Evolutionary conservation across 2,797 vertebrate species (phyloP).

Genomic region (Morelia viridis): DNA sequence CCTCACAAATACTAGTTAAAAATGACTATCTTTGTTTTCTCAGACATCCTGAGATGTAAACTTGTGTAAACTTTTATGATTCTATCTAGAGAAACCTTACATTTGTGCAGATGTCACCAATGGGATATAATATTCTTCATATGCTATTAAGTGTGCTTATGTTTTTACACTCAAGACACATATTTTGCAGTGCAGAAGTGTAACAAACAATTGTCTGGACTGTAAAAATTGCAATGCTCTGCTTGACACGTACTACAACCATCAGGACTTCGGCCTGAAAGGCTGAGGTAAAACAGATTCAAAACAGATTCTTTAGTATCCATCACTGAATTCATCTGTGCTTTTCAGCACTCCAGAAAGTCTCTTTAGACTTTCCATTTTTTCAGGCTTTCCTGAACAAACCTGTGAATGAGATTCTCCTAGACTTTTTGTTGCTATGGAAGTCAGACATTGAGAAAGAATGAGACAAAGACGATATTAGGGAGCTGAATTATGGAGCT

Average conservation of each 20-base stretch:
- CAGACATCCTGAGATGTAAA: neutral
- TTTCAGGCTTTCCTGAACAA: neutral
- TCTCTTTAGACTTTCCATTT: neutral
- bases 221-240: neutral
- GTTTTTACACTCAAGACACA: neutral
- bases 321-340: neutral
- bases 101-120: neutral
- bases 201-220: too few relatives aligned
- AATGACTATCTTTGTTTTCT: neutral
- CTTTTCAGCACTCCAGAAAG: neutral
- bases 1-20: constrained; percentile 8
- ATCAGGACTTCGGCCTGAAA: neutral
- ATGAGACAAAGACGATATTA: neutral
- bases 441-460: neutral
- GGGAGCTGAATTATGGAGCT: neutral
- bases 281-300: neutral
- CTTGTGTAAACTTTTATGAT: neutral
- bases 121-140: neutral
- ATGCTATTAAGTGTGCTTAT: neutral
- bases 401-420: neutral
- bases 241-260: neutral
- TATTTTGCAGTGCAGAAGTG: neutral
- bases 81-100: neutral
- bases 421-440: neutral
- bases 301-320: neutral